These are phyloP conservation scores for Spongilla lacustris DNA, from an alignment of 37 sponge, comb jelly and placozoan genomes.

Conservation along the genomic window DNA sequence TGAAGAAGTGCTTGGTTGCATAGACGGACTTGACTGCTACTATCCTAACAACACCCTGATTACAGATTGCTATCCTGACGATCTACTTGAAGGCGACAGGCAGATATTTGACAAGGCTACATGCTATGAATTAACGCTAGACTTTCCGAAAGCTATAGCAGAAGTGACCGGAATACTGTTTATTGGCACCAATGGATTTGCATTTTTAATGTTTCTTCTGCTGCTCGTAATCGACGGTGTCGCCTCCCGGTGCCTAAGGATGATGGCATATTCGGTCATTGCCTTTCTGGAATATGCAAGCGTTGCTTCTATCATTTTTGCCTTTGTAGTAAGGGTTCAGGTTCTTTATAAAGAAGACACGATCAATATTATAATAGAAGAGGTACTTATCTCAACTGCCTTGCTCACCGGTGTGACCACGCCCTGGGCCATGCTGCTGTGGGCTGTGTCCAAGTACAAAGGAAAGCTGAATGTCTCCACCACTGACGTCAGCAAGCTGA, in stretches of 20 bases:
- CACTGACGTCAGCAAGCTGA: no score
- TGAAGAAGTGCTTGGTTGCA: not conserved
- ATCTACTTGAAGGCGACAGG: not conserved
- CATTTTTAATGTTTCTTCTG: not conserved
- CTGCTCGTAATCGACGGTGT: not conserved
- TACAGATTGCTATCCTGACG: not conserved
- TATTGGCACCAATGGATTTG: not conserved
- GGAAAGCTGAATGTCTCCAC: no score
- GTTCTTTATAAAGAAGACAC: not conserved
- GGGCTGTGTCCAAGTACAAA: not conserved
- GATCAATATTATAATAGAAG: not conserved
- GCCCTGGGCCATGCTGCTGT: not conserved
- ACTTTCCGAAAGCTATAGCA: not conserved
- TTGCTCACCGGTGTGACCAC: not conserved
- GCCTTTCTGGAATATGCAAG: not conserved
- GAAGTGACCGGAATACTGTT: not conserved
- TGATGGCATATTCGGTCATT: not conserved
- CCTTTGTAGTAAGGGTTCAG: not conserved
- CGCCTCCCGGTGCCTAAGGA: not conserved
- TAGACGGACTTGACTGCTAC: not conserved
- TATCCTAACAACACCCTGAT: not conserved
- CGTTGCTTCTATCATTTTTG: not conserved
- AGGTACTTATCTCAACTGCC: not conserved
- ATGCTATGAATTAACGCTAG: not conserved
- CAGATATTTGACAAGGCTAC: not conserved